Evolutionary conservation across 2,113 vertebrate species (phyloP).

Genomic region (human): DNA sequence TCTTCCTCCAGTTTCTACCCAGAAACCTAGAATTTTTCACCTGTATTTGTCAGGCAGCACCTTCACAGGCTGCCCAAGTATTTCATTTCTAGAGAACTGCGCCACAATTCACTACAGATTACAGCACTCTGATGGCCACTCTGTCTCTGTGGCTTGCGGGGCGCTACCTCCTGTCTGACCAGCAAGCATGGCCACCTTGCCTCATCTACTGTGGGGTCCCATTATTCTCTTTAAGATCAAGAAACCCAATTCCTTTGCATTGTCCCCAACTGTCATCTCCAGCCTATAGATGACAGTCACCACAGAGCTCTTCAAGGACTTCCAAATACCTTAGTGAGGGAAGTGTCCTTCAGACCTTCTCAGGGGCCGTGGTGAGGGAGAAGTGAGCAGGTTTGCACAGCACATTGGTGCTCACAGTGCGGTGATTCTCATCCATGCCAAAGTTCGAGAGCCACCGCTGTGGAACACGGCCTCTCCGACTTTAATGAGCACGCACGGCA

Average conservation of each 20-base stretch:
- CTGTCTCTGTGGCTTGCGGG: not conserved
- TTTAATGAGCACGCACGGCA: not conserved
- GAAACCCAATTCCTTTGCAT: not conserved
- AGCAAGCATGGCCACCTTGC: not conserved
- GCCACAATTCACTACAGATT: not conserved
- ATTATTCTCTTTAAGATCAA: not conserved
- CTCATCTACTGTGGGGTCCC: not conserved
- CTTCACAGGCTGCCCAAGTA: not conserved
- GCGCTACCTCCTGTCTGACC: not conserved
- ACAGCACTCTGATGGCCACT: not conserved
- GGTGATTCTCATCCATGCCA: not conserved
- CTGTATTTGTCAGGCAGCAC: not conserved
- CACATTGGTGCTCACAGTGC: not conserved
- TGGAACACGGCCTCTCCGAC: not conserved
- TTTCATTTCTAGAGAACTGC: not conserved
- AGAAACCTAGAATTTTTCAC: conserved; percentile 4
- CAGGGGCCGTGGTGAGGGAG: not conserved
- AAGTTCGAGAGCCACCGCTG: not conserved
- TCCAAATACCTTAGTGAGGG: not conserved
- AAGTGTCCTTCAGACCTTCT: not conserved
- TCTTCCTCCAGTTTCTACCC: not conserved
- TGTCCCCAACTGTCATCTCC: not conserved
- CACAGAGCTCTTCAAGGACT: not conserved
- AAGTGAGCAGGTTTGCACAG: not conserved
- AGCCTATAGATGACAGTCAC: not conserved